Evolutionary conservation across 2,888 invertebrate species (phyloP).

Genomic region (Pediacus dermestoides): DNA sequence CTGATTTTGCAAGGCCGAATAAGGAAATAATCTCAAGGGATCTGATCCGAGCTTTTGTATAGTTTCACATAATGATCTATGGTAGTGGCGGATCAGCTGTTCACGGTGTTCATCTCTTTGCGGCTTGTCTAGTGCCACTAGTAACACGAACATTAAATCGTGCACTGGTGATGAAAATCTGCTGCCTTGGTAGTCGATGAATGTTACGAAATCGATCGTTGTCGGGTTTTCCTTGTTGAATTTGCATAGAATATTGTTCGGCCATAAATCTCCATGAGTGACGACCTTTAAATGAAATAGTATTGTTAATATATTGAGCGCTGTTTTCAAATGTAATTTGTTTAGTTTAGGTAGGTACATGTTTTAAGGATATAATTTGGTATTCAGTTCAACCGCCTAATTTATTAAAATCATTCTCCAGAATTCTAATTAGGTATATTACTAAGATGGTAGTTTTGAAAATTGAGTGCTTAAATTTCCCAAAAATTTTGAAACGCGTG

Average conservation of each 20-base stretch:
- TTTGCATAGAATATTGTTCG: constrained; percentile 25
- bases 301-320: neutral
- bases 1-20: constrained; percentile 21
- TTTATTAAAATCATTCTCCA: too few relatives aligned
- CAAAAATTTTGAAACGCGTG: too few relatives aligned
- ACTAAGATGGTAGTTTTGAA: too few relatives aligned
- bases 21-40: constrained; percentile 25
- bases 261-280: constrained; percentile 29
- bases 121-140: constrained; percentile 20
- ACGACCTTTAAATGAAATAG: constrained; percentile 18
- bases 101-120: constrained; percentile 21
- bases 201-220: constrained; percentile 11
- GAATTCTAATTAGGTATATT: too few relatives aligned
- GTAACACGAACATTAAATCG: constrained; percentile 22
- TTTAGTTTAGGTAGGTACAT: too few relatives aligned
- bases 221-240: constrained; percentile 5
- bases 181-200: constrained; percentile 31
- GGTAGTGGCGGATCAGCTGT: constrained; percentile 26
- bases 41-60: constrained; percentile 23
- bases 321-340: neutral
- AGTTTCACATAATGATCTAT: constrained; percentile 21
- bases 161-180: constrained; percentile 17
- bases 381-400: too few relatives aligned
- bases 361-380: too few relatives aligned
- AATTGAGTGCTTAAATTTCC: too few relatives aligned